Evolutionary conservation across 2,113 vertebrate species (phyloP), one percentile per base, ranked within the genome.

Genomic region (Austrofundulus limnaeus): DNA sequence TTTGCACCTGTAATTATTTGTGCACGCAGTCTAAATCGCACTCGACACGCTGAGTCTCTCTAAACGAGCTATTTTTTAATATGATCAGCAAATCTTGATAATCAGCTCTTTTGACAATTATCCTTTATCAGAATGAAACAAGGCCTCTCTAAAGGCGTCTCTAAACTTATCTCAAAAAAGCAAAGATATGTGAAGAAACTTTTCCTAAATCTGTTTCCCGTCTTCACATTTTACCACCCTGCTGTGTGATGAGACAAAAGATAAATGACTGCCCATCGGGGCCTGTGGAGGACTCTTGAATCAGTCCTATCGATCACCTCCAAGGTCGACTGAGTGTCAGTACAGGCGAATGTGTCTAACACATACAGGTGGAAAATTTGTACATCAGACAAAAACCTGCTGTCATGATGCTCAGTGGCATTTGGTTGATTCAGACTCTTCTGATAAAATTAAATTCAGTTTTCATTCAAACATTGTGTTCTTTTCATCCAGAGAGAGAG

Each of bases 261-360:
- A 83, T 19, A 53, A 74, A 83, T 60, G 70, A 60, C 25, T 25
- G 61, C 37, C 71, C 61, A 71, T 51, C 24, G 67, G 42, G 2
- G 0, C 4, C 7, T 2, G 17, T 8, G 15, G 42, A 60, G 39
- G 70, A 78, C 59, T 73, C 82, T 76, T 67, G 69, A 76, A 57
- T 58, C 68, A 46, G 66, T 70, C 71, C 74, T 61, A 91, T 91
- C 75, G 85, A 79, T 91, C 90, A 85, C 20, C n/a, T 34, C 61
- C 85, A 83, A 83, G 77, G 81, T 81, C 80, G 46, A 38, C 61
- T 62, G 70, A 75, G 70, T 72, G 81, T 72, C 66, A 11, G 50
- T 17, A 19, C 56, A 15, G 47, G 59, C 51, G 57, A 69, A 76
- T 53, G 28, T 34, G 69, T 49, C 41, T 70, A 74, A 71, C 43